Evolutionary conservation across 2,888 invertebrate genomes (phyloP).

Genomic region (Lasioglossum pauxillum): DNA sequence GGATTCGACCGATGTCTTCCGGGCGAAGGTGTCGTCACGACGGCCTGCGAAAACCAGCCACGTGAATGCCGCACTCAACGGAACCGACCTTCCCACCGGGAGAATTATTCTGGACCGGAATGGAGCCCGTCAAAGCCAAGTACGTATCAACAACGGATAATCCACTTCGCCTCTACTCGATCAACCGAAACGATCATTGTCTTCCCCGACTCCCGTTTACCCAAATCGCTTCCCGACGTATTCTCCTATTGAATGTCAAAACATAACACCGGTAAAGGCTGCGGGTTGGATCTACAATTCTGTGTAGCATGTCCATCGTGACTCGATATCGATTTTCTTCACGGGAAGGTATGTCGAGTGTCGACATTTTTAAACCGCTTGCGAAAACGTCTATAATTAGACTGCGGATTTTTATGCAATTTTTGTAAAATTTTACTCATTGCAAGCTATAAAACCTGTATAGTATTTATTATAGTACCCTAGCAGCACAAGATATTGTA

Average conservation of each 20-base stretch:
- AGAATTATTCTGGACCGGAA: constrained; percentile 47
- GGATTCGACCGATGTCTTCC: constrained; percentile 43
- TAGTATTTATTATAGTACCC: no score
- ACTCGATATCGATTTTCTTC: no score
- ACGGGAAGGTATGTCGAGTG: no score
- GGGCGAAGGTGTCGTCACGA: constrained; percentile 49
- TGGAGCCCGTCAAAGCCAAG: constrained; percentile 64
- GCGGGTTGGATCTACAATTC: background rate
- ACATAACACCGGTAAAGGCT: background rate
- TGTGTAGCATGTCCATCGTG: no score
- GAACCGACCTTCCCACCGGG: constrained; percentile 44
- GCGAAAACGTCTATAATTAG: no score
- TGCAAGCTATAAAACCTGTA: no score
- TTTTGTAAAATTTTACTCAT: no score
- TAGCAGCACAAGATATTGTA: no score
- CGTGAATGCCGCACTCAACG: constrained; percentile 51
- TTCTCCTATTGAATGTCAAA: background rate
- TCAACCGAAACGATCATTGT: background rate
- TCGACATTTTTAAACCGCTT: no score
- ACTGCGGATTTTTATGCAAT: no score
- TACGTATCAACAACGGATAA: constrained; percentile 45
- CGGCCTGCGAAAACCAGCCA: constrained; percentile 47
- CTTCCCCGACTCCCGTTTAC: background rate
- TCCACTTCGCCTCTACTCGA: background rate
- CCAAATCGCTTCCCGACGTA: background rate